Conservation (phyloP, 2,113 vertebrate genomes). For the Equus quagga region DNA sequence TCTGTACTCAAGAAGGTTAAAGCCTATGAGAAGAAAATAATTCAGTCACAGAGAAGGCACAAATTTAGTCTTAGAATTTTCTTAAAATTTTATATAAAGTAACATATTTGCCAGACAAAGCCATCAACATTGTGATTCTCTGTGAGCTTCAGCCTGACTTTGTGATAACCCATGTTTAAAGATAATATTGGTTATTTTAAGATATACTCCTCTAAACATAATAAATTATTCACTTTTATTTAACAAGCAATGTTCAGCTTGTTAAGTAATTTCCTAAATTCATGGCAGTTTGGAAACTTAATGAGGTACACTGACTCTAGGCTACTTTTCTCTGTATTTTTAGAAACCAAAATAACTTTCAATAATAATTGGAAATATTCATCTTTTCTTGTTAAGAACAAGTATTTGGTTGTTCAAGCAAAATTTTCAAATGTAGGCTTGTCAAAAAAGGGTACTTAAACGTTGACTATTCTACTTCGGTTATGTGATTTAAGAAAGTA, state of each 20-base stretch:
- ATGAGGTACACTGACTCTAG: neutral
- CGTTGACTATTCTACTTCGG: neutral
- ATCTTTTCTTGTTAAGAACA: neutral
- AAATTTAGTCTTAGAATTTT: neutral
- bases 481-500: neutral
- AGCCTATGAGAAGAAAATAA: neutral
- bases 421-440: neutral
- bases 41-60: neutral
- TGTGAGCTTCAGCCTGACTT: neutral
- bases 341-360: neutral
- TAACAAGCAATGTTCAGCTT: neutral
- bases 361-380: neutral
- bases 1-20: neutral
- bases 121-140: neutral
- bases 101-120: slow-evolving; percentile 1
- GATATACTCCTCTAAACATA: neutral
- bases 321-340: neutral
- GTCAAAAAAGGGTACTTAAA: neutral
- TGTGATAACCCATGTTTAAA: neutral
- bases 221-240: neutral
- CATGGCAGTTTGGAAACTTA: neutral
- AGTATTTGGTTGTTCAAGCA: neutral
- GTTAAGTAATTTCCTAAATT: slow-evolving; percentile 7
- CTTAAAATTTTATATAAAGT: neutral
- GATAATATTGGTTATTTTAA: neutral